phyloP scores from a whole-genome alignment of 1,140 invertebrate genomes.

The Heliconius nattereri region DNA sequence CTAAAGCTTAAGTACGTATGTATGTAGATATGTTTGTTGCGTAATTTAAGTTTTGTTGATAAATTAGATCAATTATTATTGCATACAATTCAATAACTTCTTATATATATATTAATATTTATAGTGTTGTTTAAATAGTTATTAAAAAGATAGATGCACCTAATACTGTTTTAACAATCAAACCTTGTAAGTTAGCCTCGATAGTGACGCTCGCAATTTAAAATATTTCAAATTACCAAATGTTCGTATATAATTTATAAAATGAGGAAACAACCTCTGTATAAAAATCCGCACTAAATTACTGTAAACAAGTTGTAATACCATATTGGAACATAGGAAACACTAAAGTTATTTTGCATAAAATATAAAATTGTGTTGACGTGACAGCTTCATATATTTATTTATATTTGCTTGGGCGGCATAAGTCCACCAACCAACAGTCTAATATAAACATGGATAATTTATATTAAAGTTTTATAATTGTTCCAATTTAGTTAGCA shows the following conservation, averaged over 20 bases:
- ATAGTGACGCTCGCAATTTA: neutral
- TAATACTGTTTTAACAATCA: neutral
- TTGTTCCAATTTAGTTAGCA: no score
- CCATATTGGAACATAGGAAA: slow-evolving; percentile 18
- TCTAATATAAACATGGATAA: no score
- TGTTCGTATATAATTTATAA: slow-evolving; percentile 6
- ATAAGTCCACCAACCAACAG: neutral
- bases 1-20: no score
- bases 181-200: slow-evolving; percentile 15
- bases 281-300: slow-evolving; percentile 12
- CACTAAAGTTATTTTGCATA: neutral
- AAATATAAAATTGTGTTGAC: slow-evolving; percentile 6
- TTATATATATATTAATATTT: no score
- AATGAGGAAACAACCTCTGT: slow-evolving; percentile 6
- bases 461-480: no score
- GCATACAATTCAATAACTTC: no score
- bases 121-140: no score
- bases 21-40: no score
- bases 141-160: neutral
- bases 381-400: neutral
- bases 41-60: no score
- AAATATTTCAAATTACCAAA: slow-evolving; percentile 14
- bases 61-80: no score
- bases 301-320: slow-evolving; percentile 21
- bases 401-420: neutral